Base-by-base conservation (phyloP, 2,113 vertebrate genomes). In the Channa maculata region DNA sequence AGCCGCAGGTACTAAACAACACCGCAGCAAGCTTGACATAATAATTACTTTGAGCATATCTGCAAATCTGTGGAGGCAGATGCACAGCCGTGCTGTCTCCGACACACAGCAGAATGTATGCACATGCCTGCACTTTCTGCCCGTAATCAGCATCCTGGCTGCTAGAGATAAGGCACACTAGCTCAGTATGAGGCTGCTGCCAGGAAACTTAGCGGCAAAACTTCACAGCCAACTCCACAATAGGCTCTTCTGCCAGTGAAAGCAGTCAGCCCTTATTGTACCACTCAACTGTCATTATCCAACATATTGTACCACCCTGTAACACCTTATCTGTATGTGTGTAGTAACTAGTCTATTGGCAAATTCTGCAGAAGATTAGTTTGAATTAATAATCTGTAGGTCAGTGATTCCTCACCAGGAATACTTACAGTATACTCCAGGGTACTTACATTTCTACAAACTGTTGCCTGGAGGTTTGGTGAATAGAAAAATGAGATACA, bases 141-240 rank as follows among this genome's bases (percentile, higher is more conserved):
- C 60, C 80, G 37, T 83, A 80, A 86, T 86, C 85, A 85, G 82
- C 73, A 72, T 65, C 75, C 79, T 84, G 88, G 55, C 69, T 70
- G 61, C 65, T 45, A 44, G 48, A 83, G 90, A 89, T 88, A 89
- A 91, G 79, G 50, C 55, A 59, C 57, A 69, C 50, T 14, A 52
- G 24, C 43, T 68, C 66, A 24, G 65, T 80, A 71, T 61, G 74
- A 53, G 36, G 65, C 50, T 75, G 45, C 36, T 10, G 63, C 52
- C 55, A 67, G 34, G 53, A 73, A 44, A 63, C 49, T 71, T 69
- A 41, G 57, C 49, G 77, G 49, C 49, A 15, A 61, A 46, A 8
- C 38, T 3, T 44, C 58, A 55, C 41, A 53, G 41, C 55, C 24
- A 61, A 33, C 65, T 38, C 53, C 51, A 11, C 53, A 13, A 55